These are phyloP conservation scores for Epinephelus lanceolatus DNA, from an alignment of 2,113 vertebrate species.

Conservation along the genomic window DNA sequence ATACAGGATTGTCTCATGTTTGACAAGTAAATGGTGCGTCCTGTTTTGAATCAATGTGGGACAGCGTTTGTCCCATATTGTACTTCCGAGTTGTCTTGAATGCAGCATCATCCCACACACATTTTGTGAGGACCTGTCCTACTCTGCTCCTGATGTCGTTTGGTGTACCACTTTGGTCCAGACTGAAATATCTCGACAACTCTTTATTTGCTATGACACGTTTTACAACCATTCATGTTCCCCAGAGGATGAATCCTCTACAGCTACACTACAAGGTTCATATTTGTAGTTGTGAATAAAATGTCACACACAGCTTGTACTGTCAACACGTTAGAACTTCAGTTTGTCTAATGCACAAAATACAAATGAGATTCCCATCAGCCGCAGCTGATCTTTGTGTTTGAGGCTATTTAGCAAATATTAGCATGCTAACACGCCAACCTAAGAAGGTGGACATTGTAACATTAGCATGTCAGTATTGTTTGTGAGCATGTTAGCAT, in stretches of 20 bases:
- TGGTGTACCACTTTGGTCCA: background rate
- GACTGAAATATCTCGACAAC: background rate
- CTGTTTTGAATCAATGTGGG: too few species aligned
- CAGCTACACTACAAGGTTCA: background rate
- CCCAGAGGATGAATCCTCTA: background rate
- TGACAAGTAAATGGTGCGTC: too few species aligned
- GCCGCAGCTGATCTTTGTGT: background rate
- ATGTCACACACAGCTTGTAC: background rate
- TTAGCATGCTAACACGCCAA: background rate
- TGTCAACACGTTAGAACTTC: background rate
- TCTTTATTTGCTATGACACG: background rate
- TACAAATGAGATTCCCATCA: background rate
- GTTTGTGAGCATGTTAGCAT: background rate
- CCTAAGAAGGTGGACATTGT: background rate
- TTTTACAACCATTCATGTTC: background rate
- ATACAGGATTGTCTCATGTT: too few species aligned
- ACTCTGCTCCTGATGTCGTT: too few species aligned
- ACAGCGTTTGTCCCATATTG: too few species aligned
- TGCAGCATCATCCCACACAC: too few species aligned
- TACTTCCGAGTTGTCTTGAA: too few species aligned
- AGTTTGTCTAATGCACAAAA: background rate
- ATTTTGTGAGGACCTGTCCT: too few species aligned
- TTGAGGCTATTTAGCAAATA: background rate
- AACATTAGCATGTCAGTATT: background rate
- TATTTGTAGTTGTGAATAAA: background rate